Base-by-base conservation (phyloP, 2,797 vertebrate genomes). In the Lemur catta region DNA sequence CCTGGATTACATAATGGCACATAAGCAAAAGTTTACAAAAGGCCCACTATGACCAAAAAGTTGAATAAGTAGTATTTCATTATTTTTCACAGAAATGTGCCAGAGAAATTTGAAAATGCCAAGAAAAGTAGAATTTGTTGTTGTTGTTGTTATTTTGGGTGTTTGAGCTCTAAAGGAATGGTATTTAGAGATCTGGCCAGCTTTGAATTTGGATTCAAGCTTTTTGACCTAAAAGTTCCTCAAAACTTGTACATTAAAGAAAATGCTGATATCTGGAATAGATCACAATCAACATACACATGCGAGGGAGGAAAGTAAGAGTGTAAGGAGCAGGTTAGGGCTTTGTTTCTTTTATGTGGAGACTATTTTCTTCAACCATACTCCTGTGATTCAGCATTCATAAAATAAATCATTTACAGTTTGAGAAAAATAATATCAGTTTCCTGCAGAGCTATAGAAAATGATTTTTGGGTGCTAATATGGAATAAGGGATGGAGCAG, bases 381-480 rank as follows among this genome's bases (percentile, higher is more conserved):
- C 97, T 97, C 96, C 92, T 97, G 33, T 98, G 97, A 98, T 96
- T 98, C 97, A 97, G 96, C 97, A 96, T 98, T 98, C 98, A 98
- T 97, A 96, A 97, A 96, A 96, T 97, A 98, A 98, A 1, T 91
- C 84, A 97, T 97, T 96, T 97, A 97, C 95, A 97, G 96, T 96
- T 97, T 93, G 93, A 98, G 94, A 94, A 96, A 98, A 97, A 94
- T 94, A 97, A 96, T 84, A 81, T 94, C 74, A 96, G 87, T 41
- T 93, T 97, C 88, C 95, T 92, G 93, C 72, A 93, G 97, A 97
- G 97, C 79, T 97, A 38, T 48, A 71, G 84, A 93, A 87, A 92
- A 75, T 78, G 80, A 41, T 69, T 85, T 76, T 81, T 65, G 72
- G 55, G 78, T 79, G 75, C 72, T 63, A 26, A 59, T 52, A 22